These are phyloP conservation scores for Rhabdomys pumilio DNA, from an alignment of 2,797 vertebrate genomes.

Conservation along the genomic window DNA sequence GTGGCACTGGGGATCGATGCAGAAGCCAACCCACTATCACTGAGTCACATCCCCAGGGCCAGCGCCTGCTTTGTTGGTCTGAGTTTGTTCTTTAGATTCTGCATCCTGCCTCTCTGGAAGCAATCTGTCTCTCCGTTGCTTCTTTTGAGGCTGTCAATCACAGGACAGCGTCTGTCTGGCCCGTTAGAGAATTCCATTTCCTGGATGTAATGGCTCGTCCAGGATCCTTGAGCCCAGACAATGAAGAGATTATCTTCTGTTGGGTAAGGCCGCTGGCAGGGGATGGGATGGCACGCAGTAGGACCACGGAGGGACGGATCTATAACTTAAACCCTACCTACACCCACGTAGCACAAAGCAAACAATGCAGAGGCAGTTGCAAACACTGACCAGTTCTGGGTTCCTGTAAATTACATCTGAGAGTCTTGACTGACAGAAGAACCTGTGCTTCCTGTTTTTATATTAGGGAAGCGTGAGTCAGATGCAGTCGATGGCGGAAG, in stretches of 20 bases:
- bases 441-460: conserved; percentile 56
- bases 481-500: conserved; percentile 72
- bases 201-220: neutral
- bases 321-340: neutral
- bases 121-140: neutral
- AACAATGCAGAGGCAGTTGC: neutral
- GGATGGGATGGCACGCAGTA: neutral
- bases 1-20: neutral
- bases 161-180: neutral
- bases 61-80: neutral
- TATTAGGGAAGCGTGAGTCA: conserved; percentile 27
- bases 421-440: conserved; percentile 44
- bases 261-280: neutral
- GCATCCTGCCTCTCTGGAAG: conserved; percentile 7
- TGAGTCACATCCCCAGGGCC: neutral
- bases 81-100: neutral
- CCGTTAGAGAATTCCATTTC: neutral
- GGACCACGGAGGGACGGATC: neutral
- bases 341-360: neutral
- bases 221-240: neutral
- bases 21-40: neutral
- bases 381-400: neutral
- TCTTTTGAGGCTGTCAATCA: conserved; percentile 22
- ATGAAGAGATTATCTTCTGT: neutral
- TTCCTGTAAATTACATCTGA: conserved; percentile 38